These are phyloP conservation scores for Beris chalybata DNA, from an alignment of 2,888 invertebrate genomes.

Conservation along the genomic window DNA sequence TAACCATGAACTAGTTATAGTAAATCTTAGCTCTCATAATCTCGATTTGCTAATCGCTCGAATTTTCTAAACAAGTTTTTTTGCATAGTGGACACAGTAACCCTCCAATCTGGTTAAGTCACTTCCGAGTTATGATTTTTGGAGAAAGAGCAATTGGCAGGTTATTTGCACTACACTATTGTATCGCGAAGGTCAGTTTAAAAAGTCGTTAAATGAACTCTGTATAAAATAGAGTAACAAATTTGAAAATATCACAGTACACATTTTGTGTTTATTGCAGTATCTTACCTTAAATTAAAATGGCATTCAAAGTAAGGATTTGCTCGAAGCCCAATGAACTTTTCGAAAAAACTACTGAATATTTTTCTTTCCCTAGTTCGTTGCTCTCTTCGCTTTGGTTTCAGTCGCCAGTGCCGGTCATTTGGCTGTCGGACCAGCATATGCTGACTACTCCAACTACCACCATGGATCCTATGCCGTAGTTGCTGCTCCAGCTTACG, in stretches of 20 bases:
- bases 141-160: no score
- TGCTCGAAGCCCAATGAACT: neutral
- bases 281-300: slow-evolving; percentile 14
- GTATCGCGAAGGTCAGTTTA: no score
- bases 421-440: slow-evolving; percentile 29
- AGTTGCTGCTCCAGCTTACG: neutral
- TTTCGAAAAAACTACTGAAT: neutral
- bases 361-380: slow-evolving; percentile 26
- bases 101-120: no score
- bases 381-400: slow-evolving; percentile 34
- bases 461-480: slow-evolving; percentile 8
- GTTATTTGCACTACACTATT: no score
- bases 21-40: no score
- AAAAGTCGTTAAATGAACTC: no score
- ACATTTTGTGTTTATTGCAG: slow-evolving; percentile 27
- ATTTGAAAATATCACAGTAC: slow-evolving; percentile 11
- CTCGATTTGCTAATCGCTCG: no score
- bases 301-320: slow-evolving; percentile 34
- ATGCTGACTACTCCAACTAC: slow-evolving; percentile 18
- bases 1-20: no score
- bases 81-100: no score
- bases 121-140: no score
- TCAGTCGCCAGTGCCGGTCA: slow-evolving; percentile 29
- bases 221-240: no score
- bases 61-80: no score